phyloP scores from a whole-genome alignment of 37 sponge, comb jelly and placozoan genomes.

The Axinella damicornis region DNA sequence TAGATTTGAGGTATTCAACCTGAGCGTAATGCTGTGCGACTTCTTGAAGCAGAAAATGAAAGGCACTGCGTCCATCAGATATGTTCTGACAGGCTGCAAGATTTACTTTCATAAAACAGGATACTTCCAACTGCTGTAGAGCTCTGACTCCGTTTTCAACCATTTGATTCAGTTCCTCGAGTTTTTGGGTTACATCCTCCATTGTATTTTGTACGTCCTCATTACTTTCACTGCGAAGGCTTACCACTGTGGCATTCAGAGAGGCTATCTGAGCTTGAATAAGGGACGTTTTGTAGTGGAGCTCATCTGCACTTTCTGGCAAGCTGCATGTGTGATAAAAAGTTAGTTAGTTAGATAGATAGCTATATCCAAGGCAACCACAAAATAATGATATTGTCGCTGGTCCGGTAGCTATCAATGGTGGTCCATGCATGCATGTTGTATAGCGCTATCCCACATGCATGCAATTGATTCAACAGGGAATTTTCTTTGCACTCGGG shows the following conservation, averaged over 20 bases:
- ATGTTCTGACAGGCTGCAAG: conserved; percentile 4
- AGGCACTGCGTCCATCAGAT: conserved; percentile 26
- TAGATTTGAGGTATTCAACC: conserved; percentile 13
- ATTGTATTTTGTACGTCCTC: conserved; percentile 16
- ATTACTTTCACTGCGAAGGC: neutral
- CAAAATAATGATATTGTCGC: too few relatives aligned
- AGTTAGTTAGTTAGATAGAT: too few relatives aligned
- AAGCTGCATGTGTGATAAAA: conserved; percentile 18
- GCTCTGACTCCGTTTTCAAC: conserved; percentile 18
- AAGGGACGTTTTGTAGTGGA: conserved; percentile 2
- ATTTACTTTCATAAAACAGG: conserved; percentile 16
- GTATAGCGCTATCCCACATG: too few relatives aligned
- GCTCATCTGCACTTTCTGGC: conserved; percentile 34
- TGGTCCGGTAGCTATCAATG: too few relatives aligned
- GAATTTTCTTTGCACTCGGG: too few relatives aligned
- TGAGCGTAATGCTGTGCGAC: conserved; percentile 18
- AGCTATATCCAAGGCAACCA: too few relatives aligned
- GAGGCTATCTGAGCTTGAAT: conserved; percentile 13
- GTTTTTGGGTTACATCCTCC: neutral
- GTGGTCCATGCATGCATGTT: too few relatives aligned
- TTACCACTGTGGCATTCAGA: conserved; percentile 22
- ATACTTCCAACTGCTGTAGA: conserved; percentile 20
- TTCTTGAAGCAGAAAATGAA: conserved; percentile 1
- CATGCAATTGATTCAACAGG: too few relatives aligned
- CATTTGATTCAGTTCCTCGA: neutral